Percentiles rank a stretch among this genome's conserved stretches.
Conservation (phyloP, 1,140 invertebrate genomes). For the Popillia japonica region DNA sequence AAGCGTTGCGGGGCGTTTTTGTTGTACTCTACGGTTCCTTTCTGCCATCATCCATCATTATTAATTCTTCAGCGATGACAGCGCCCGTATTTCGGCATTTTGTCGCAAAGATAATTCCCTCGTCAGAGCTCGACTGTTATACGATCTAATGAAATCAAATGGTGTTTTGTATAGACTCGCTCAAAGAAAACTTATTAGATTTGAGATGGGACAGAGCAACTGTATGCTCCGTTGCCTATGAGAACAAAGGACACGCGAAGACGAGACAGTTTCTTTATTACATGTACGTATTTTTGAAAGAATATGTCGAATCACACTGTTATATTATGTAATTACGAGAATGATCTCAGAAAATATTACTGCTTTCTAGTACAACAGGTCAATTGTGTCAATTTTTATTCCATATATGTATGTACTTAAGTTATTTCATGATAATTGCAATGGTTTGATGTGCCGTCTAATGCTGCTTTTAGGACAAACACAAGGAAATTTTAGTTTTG, state of each 20-base stretch:
- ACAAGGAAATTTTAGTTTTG: no score
- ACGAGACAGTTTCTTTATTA: neutral
- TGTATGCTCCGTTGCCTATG: neutral
- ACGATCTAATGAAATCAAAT: neutral
- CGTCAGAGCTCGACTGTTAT: neutral
- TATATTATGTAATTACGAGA: no score
- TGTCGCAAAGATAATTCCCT: neutral
- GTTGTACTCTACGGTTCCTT: neutral
- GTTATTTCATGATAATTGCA: no score
- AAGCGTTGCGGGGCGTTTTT: neutral
- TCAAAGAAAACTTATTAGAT: constrained; percentile 8
- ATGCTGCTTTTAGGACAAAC: no score
- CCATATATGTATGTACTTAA: no score
- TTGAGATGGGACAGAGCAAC: neutral
- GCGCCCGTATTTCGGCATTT: constrained; percentile 3
- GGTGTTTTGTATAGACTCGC: neutral
- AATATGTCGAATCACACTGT: no score
- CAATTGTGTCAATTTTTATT: no score
- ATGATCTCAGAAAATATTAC: no score
- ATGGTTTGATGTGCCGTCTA: no score
- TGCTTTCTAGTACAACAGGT: no score
- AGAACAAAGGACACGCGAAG: neutral
- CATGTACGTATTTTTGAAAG: no score
- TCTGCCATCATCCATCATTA: neutral
- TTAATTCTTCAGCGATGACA: constrained; percentile 14